Conservation (phyloP, 1,140 invertebrate species). For the Drosophila eugracilis region DNA sequence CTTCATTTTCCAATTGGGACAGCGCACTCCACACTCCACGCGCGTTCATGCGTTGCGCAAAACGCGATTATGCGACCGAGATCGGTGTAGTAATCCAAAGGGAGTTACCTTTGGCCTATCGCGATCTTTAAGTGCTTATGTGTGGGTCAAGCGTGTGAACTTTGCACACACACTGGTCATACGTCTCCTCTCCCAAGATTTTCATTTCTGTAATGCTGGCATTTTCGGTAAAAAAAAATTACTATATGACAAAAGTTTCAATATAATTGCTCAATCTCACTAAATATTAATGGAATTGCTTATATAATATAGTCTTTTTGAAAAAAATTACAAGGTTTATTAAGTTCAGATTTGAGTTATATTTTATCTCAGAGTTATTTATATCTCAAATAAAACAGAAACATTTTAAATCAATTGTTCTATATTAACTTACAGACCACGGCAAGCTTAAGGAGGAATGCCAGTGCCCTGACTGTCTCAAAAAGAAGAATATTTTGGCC, state of each 20-base stretch:
- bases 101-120: not conserved
- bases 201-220: conserved; percentile 8
- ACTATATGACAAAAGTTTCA: too few species aligned
- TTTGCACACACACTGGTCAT: not conserved
- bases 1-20: conserved; percentile 61
- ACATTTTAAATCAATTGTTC: not conserved
- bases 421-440: conserved; percentile 87
- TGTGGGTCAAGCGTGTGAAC: not conserved
- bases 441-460: conserved; percentile 91
- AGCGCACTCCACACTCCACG: conserved; percentile 21
- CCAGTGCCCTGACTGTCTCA: conserved; percentile 94
- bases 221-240: not conserved
- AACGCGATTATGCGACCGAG: conserved; percentile 14
- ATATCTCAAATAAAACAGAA: too few species aligned
- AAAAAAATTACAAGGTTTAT: too few species aligned
- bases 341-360: too few species aligned
- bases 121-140: not conserved
- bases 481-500: conserved; percentile 93
- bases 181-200: not conserved
- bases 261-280: too few species aligned
- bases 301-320: too few species aligned
- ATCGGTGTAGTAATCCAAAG: not conserved
- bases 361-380: too few species aligned
- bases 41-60: conserved; percentile 25
- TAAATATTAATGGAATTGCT: too few species aligned